Evolutionary conservation across 2,888 invertebrate species (phyloP).

Genomic region (Steinernema carpocapsae): DNA sequence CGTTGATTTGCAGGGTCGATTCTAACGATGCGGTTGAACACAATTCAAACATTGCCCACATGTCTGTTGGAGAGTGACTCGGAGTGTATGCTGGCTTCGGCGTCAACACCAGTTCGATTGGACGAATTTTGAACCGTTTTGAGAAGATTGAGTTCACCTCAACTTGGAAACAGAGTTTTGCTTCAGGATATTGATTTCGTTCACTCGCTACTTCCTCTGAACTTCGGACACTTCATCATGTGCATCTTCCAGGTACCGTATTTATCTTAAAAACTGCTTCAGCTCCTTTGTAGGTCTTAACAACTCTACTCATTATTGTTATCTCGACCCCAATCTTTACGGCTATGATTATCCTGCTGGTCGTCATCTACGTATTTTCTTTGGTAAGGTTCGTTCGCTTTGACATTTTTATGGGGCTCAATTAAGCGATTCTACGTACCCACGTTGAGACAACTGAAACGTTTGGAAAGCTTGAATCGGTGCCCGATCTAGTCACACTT

Average conservation of each 20-base stretch:
- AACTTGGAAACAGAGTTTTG: neutral
- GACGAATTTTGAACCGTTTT: constrained; percentile 70
- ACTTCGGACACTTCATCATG: constrained; percentile 60
- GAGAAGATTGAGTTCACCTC: constrained; percentile 50
- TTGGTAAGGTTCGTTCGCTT: constrained; percentile 49
- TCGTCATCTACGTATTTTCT: constrained; percentile 53
- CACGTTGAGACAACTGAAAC: constrained; percentile 80
- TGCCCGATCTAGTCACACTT: constrained; percentile 68
- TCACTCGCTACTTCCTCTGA: constrained; percentile 54
- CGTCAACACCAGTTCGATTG: constrained; percentile 70
- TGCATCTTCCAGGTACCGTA: constrained; percentile 52
- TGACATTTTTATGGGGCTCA: no score
- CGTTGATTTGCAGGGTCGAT: constrained; percentile 48
- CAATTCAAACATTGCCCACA: constrained; percentile 22
- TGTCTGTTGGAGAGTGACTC: constrained; percentile 66
- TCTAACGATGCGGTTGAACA: constrained; percentile 47
- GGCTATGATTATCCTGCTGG: constrained; percentile 57
- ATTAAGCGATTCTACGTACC: constrained; percentile 76
- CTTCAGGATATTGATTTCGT: constrained; percentile 60
- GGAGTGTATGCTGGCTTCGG: constrained; percentile 72
- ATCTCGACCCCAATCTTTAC: constrained; percentile 63
- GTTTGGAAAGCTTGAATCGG: constrained; percentile 59
- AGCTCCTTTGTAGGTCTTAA: constrained; percentile 45
- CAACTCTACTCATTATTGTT: constrained; percentile 58
- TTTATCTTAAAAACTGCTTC: neutral